Evolutionary conservation across 64 coral and sea anemone genomes (phyloP).

Genomic region (Montipora cactus): DNA sequence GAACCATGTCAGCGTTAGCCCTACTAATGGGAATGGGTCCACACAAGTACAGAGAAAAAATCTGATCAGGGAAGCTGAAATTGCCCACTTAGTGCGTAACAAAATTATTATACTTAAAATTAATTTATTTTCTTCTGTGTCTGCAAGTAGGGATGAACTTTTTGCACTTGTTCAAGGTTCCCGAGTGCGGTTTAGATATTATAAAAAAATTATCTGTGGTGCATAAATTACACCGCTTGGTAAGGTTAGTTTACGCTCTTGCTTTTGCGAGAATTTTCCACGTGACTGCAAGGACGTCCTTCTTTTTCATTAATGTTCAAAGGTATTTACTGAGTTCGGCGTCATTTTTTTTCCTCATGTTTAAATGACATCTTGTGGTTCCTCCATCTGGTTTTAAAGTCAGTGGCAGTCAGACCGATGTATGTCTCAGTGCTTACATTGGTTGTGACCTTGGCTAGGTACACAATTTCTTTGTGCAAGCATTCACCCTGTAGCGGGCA

Average conservation of each 20-base stretch:
- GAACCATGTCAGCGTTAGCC: too few species aligned
- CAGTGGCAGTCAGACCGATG: background rate
- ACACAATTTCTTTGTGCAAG: background rate
- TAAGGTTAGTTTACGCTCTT: background rate
- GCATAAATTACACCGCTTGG: background rate
- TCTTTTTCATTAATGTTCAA: background rate
- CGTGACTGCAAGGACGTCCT: background rate
- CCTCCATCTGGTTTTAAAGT: background rate
- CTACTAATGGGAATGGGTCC: too few species aligned
- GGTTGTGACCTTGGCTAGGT: background rate
- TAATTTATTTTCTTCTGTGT: background rate
- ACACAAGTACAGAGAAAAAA: too few species aligned
- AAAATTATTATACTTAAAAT: background rate
- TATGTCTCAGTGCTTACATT: background rate
- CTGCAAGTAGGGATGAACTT: background rate
- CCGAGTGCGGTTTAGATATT: background rate
- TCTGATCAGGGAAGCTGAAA: too few species aligned
- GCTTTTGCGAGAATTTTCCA: background rate
- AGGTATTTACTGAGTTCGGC: background rate
- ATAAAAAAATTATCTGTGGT: background rate
- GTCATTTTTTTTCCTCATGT: background rate
- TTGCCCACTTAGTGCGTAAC: too few species aligned
- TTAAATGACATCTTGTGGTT: slow-evolving; percentile 18
- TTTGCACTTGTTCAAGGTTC: background rate
- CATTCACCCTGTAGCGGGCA: background rate